A percentile compares a stretch with the other conserved stretches of the same genome.
Conservation (phyloP, 2,797 vertebrate species). For the Toxotes lorentzi region DNA sequence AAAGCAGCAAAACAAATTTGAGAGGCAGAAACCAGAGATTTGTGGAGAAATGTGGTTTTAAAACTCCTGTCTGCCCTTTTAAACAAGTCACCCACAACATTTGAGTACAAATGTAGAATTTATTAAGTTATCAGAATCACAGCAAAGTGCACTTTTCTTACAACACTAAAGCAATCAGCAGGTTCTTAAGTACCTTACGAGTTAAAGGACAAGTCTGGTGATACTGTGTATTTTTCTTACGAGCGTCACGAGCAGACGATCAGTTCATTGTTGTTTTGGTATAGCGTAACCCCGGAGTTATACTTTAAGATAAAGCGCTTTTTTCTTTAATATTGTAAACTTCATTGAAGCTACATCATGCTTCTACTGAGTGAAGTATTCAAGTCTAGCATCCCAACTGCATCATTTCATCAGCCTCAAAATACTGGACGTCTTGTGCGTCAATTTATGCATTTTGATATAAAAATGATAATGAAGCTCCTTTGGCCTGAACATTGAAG, state of each 20-base stretch:
- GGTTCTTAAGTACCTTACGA: background rate
- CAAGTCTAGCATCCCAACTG: background rate
- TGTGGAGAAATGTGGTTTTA: background rate
- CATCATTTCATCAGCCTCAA: background rate
- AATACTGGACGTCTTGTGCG: background rate
- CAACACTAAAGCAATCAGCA: background rate
- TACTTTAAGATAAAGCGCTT: background rate
- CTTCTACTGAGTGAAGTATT: conserved; percentile 15
- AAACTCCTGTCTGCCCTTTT: background rate
- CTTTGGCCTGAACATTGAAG: too few relatives aligned
- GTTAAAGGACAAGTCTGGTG: background rate
- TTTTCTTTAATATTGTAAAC: background rate
- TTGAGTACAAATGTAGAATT: conserved; percentile 11
- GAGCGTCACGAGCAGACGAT: background rate
- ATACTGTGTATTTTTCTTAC: background rate
- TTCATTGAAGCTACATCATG: conserved; percentile 50
- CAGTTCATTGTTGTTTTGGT: too few relatives aligned
- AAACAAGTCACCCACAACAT: background rate
- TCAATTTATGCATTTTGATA: too few relatives aligned
- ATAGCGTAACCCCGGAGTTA: background rate
- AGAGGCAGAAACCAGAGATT: too few relatives aligned
- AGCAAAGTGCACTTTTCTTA: background rate
- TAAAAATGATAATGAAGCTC: too few relatives aligned
- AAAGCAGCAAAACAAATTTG: too few relatives aligned
- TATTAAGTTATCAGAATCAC: background rate